Evolutionary conservation across 2,888 invertebrate species (phyloP).

Genomic region (Eupithecia vulgata): DNA sequence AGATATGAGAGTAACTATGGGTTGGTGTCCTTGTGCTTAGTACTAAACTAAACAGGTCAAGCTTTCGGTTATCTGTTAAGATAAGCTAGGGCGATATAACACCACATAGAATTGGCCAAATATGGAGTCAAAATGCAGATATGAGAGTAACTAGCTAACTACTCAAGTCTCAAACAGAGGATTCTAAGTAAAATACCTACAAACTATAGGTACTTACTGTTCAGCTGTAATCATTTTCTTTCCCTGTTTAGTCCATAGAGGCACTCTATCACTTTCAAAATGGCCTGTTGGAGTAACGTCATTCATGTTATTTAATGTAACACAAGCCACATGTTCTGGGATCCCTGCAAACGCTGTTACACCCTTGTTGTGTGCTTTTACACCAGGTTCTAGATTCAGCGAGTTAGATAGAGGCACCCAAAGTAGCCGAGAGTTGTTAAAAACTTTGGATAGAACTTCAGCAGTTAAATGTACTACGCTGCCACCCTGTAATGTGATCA

Average conservation of each 20-base stretch:
- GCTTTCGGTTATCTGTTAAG: neutral
- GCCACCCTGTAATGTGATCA: slow-evolving; percentile 86
- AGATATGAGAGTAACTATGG: neutral
- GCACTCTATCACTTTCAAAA: slow-evolving; percentile 87
- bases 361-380: slow-evolving; percentile 86
- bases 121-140: neutral
- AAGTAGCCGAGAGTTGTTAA: slow-evolving; percentile 84
- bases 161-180: neutral
- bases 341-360: slow-evolving; percentile 89
- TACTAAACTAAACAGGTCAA: neutral
- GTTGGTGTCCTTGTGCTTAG: no score
- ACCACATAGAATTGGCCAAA: neutral
- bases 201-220: slow-evolving; percentile 63
- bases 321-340: slow-evolving; percentile 75
- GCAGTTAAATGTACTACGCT: slow-evolving; percentile 92
- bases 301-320: slow-evolving; percentile 88
- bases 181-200: neutral
- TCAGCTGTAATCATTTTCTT: slow-evolving; percentile 86
- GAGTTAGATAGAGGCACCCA: slow-evolving; percentile 90
- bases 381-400: slow-evolving; percentile 85
- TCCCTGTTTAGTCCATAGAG: slow-evolving; percentile 92
- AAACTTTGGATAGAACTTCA: slow-evolving; percentile 88
- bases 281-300: slow-evolving; percentile 87
- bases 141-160: neutral
- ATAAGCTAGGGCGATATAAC: neutral